Evolutionary conservation across 2,888 invertebrate genomes (phyloP).

Genomic region (Agriotes lineatus): DNA sequence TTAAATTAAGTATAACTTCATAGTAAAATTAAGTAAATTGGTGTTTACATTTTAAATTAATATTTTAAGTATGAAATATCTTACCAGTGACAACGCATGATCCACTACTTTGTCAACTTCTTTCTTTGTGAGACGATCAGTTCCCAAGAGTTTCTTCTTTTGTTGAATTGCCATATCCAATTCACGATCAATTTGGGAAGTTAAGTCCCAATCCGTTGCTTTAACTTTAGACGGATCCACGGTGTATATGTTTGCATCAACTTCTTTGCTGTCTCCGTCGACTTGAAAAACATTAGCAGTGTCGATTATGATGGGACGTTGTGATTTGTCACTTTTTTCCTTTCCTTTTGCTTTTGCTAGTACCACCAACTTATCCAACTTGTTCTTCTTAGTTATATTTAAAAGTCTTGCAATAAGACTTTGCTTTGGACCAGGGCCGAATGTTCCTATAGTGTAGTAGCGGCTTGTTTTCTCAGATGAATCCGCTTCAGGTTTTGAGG

Average conservation of each 20-base stretch:
- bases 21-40: too few relatives aligned
- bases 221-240: neutral
- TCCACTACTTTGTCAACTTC: conserved; percentile 51
- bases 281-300: conserved; percentile 51
- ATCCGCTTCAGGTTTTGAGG: neutral
- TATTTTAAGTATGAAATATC: too few relatives aligned
- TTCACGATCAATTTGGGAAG: conserved; percentile 33
- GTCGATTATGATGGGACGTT: conserved; percentile 48
- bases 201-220: neutral
- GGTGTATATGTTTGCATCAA: neutral
- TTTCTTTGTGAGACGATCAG: conserved; percentile 44
- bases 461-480: conserved; percentile 18
- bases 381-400: conserved; percentile 43
- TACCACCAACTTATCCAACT: conserved; percentile 48
- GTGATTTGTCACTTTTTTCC: neutral
- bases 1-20: too few relatives aligned
- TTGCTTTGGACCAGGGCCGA: conserved; percentile 48
- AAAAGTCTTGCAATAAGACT: conserved; percentile 46
- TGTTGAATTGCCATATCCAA: conserved; percentile 48
- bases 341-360: conserved; percentile 49
- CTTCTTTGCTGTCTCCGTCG: neutral
- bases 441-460: conserved; percentile 50
- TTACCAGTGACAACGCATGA: conserved; percentile 44
- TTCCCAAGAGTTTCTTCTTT: conserved; percentile 43
- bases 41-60: too few relatives aligned